Evolutionary conservation across 2,113 vertebrate species (phyloP).

Genomic region (Stigmatopora argus): DNA sequence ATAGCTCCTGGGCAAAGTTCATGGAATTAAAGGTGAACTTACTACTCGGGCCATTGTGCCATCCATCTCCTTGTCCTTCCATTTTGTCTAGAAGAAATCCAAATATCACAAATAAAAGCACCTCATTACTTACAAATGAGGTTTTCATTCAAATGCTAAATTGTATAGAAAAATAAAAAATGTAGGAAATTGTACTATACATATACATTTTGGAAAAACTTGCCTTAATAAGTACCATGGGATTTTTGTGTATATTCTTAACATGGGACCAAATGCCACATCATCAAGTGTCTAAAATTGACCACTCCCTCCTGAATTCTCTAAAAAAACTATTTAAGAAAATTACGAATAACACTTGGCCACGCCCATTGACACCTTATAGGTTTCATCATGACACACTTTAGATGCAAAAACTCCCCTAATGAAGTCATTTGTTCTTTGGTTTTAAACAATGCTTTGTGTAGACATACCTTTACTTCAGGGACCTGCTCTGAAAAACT

Average conservation of each 20-base stretch:
- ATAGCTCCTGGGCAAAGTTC: not conserved
- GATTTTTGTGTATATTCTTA: not conserved
- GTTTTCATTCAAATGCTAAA: not conserved
- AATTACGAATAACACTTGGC: no score
- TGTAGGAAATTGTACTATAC: not conserved
- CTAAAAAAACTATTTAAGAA: not conserved
- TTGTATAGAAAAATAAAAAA: not conserved
- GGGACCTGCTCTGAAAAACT: not conserved
- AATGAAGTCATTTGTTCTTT: not conserved
- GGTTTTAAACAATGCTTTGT: not conserved
- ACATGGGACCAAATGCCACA: no score
- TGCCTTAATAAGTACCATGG: not conserved
- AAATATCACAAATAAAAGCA: not conserved
- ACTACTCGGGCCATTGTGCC: constrained; percentile 9
- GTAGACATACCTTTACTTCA: not conserved
- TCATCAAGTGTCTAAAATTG: no score
- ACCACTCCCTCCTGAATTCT: not conserved
- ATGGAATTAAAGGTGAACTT: not conserved
- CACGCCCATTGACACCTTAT: no score
- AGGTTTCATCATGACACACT: no score
- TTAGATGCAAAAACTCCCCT: no score
- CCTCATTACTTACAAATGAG: not conserved
- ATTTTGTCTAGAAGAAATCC: not conserved
- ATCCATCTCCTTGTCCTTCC: constrained; percentile 7
- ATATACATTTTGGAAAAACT: not conserved